Evolutionary conservation across 2,888 invertebrate species (phyloP).

Genomic region (Bombylius major): DNA sequence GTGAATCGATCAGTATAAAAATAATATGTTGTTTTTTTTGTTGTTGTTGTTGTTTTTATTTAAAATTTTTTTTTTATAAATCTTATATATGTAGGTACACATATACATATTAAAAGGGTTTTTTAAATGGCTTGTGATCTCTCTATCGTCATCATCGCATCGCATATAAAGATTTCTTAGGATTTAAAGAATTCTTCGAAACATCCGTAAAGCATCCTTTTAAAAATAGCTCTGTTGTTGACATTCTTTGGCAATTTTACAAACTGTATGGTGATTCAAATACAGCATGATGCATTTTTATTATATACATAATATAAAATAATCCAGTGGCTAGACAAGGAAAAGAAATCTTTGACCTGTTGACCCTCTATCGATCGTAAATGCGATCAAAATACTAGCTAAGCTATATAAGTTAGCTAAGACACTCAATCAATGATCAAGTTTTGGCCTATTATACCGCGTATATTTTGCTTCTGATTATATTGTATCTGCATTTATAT

Average conservation of each 20-base stretch:
- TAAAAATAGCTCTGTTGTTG: not conserved
- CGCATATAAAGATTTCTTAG: not conserved
- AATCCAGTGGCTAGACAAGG: not conserved
- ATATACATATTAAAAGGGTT: not conserved
- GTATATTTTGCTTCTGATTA: too few relatives aligned
- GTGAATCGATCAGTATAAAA: not conserved
- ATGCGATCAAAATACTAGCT: not conserved
- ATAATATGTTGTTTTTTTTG: not conserved
- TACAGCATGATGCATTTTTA: not conserved
- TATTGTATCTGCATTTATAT: too few relatives aligned
- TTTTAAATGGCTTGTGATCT: not conserved
- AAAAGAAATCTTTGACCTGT: not conserved
- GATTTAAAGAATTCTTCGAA: not conserved
- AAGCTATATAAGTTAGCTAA: not conserved
- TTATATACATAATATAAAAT: not conserved
- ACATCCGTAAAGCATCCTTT: not conserved
- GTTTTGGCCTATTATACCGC: not conserved
- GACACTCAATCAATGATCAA: not conserved
- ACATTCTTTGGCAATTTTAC: not conserved
- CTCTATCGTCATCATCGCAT: not conserved
- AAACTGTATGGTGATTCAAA: not conserved
- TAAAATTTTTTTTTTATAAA: not conserved
- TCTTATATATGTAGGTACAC: too few relatives aligned
- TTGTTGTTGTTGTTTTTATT: not conserved
- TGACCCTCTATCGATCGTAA: conserved; percentile 2